phyloP scores from a whole-genome alignment of 2,888 invertebrate species.

The Philereme vetulata region DNA sequence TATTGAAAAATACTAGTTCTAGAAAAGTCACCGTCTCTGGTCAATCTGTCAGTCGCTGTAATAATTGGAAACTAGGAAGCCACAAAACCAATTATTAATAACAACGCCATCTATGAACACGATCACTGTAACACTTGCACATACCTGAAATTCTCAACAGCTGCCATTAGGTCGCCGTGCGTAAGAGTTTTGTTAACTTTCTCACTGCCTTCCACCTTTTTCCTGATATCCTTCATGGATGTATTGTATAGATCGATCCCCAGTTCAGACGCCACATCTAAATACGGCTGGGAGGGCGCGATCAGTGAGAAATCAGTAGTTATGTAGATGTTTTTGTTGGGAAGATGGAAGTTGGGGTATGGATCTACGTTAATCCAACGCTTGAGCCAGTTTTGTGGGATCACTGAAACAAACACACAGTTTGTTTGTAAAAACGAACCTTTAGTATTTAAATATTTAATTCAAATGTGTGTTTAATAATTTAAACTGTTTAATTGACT shows the following conservation, averaged over 20 bases:
- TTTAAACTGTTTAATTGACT: too few species aligned
- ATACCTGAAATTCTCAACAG: slow-evolving; percentile 71
- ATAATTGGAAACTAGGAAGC: too few species aligned
- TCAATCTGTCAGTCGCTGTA: too few species aligned
- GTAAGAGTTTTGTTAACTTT: slow-evolving; percentile 48
- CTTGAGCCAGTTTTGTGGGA: slow-evolving; percentile 85
- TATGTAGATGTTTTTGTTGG: slow-evolving; percentile 88
- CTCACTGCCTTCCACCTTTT: slow-evolving; percentile 45
- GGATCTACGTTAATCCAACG: slow-evolving; percentile 85
- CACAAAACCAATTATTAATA: neutral
- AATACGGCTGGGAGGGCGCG: slow-evolving; percentile 63
- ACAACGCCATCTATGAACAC: neutral
- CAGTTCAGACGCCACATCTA: slow-evolving; percentile 54
- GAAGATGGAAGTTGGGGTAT: slow-evolving; percentile 85
- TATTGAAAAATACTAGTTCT: too few species aligned
- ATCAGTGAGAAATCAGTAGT: slow-evolving; percentile 87
- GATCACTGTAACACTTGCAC: neutral
- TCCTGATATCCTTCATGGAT: slow-evolving; percentile 64
- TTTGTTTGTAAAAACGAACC: slow-evolving; percentile 30
- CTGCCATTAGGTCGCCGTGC: slow-evolving; percentile 66
- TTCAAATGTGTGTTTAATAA: too few species aligned
- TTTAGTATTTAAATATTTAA: neutral
- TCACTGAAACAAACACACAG: slow-evolving; percentile 62
- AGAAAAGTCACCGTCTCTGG: too few species aligned
- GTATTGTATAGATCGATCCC: slow-evolving; percentile 57